Conservation (phyloP, 2,888 invertebrate species). For the Athripsodes cinereus region DNA sequence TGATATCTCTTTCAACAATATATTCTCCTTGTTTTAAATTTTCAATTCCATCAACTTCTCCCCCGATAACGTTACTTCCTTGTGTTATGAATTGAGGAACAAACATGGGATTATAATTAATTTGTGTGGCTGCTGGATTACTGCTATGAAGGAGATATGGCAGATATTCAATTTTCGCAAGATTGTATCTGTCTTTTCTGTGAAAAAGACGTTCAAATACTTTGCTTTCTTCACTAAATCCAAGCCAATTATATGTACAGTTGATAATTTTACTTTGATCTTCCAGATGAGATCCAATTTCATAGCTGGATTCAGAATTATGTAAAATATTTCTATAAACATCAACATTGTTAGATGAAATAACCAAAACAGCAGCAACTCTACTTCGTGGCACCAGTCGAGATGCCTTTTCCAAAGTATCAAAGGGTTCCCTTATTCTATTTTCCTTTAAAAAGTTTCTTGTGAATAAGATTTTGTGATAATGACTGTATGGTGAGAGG, state of each 20-base stretch:
- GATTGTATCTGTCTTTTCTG: conserved; percentile 87
- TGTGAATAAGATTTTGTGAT: conserved; percentile 77
- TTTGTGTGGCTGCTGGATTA: conserved; percentile 80
- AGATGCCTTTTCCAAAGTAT: conserved; percentile 57
- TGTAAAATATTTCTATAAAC: conserved; percentile 87
- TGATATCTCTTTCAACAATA: conserved; percentile 88
- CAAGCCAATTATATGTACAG: conserved; percentile 92
- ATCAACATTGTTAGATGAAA: conserved; percentile 85
- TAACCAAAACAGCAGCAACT: conserved; percentile 87
- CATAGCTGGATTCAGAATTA: conserved; percentile 86
- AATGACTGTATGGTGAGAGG: conserved; percentile 78
- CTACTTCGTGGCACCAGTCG: conserved; percentile 81
- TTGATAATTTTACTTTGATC: conserved; percentile 93
- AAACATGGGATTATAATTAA: conserved; percentile 67
- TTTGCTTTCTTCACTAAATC: conserved; percentile 64
- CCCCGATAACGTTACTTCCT: conserved; percentile 71
- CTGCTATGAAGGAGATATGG: conserved; percentile 88
- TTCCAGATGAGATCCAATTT: conserved; percentile 90
- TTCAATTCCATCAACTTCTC: conserved; percentile 90
- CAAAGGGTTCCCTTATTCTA: conserved; percentile 78
- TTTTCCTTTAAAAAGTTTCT: conserved; percentile 85
- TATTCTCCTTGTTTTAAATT: conserved; percentile 79
- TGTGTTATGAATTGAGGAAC: conserved; percentile 72
- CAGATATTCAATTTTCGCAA: conserved; percentile 86
- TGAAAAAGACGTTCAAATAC: conserved; percentile 74